phyloP scores from a whole-genome alignment of 2,888 invertebrate species.

The Dryococelus australis region DNA sequence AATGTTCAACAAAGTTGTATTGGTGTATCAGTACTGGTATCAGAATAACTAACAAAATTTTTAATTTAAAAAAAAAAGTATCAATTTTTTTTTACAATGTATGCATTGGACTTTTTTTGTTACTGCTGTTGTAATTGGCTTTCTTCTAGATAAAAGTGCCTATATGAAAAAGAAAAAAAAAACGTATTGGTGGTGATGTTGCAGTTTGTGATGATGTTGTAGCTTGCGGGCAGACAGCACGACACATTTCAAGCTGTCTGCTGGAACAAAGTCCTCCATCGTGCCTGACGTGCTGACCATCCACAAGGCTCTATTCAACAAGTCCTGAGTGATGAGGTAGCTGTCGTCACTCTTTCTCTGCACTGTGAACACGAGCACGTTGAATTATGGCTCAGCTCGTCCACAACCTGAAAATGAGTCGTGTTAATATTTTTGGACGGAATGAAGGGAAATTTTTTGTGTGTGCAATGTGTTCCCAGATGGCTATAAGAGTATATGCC shows the following conservation, averaged over 20 bases:
- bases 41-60: too few species aligned
- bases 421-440: background rate
- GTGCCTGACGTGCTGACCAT: conserved; percentile 74
- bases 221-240: conserved; percentile 29
- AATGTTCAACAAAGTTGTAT: too few species aligned
- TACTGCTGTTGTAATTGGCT: too few species aligned
- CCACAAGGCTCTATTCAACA: conserved; percentile 70
- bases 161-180: too few species aligned
- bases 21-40: too few species aligned
- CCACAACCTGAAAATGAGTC: background rate
- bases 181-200: too few species aligned
- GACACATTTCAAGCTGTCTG: conserved; percentile 54
- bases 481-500: too few species aligned
- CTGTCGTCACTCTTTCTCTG: background rate
- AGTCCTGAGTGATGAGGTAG: conserved; percentile 30
- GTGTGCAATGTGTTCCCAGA: background rate
- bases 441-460: background rate
- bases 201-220: background rate
- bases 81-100: too few species aligned
- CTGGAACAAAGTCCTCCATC: conserved; percentile 64
- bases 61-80: too few species aligned
- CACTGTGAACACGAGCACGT: background rate
- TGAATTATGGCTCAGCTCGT: background rate
- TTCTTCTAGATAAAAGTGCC: too few species aligned
- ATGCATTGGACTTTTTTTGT: too few species aligned